These are phyloP conservation scores for Hyperoplus lanceolatus DNA, from an alignment of 2,797 vertebrate species.

Conservation along the genomic window DNA sequence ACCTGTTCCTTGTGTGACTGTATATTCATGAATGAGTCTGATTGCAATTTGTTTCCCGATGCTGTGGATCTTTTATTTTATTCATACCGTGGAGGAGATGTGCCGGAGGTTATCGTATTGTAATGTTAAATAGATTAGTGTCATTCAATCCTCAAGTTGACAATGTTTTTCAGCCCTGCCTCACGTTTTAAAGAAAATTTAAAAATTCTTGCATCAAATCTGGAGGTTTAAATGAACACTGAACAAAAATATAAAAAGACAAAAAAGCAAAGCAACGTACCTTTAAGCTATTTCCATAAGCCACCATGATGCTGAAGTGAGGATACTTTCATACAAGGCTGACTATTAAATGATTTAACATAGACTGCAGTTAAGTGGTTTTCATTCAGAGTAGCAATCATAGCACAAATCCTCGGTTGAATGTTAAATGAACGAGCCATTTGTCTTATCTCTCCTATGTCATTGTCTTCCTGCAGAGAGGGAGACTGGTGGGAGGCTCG, in stretches of 20 bases:
- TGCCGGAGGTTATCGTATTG: conserved; percentile 35
- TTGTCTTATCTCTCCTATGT: conserved; percentile 32
- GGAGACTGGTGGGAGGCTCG: conserved; percentile 99
- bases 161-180: background rate
- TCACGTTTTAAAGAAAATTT: background rate
- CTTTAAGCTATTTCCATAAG: background rate
- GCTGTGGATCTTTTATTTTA: conserved; percentile 23
- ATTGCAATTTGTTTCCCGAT: conserved; percentile 32
- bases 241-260: conserved; percentile 14
- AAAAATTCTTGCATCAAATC: conserved; percentile 6
- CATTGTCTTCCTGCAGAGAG: conserved; percentile 84
- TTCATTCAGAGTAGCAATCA: conserved; percentile 20
- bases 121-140: conserved; percentile 55
- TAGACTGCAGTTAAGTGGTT: background rate
- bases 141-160: conserved; percentile 30
- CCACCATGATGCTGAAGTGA: background rate
- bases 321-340: conserved; percentile 2
- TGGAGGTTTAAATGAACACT: conserved; percentile 7
- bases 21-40: conserved; percentile 38
- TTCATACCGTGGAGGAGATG: conserved; percentile 18
- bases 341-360: conserved; percentile 17
- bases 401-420: conserved; percentile 12
- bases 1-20: conserved; percentile 43
- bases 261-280: background rate
- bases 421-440: conserved; percentile 23